A percentile compares a stretch with the other conserved stretches of the same genome.
These are phyloP conservation scores for Malachius bipustulatus DNA, from an alignment of 2,888 invertebrate genomes.

Conservation along the genomic window DNA sequence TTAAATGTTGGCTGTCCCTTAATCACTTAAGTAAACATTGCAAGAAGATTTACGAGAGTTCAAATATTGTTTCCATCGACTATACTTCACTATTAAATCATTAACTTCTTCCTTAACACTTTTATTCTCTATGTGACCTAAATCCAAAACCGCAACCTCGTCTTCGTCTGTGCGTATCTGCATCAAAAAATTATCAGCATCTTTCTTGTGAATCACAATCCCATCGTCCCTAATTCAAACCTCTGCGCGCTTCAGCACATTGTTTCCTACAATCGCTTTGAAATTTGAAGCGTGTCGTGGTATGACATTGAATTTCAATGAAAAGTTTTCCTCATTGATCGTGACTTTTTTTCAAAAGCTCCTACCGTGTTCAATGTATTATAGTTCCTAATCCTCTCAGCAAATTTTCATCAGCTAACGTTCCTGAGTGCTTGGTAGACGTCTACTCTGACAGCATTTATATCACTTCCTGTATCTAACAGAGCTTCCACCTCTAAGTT, in stretches of 20 bases:
- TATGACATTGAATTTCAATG: neutral
- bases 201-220: conserved; percentile 12
- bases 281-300: neutral
- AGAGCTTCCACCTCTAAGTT: neutral
- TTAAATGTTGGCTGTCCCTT: too few relatives aligned
- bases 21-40: too few relatives aligned
- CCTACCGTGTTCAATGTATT: neutral
- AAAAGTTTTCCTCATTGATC: neutral
- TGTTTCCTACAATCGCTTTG: neutral
- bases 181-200: conserved; percentile 16
- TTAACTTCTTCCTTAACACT: too few relatives aligned
- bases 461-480: conserved; percentile 1
- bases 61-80: too few relatives aligned
- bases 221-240: conserved; percentile 4
- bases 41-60: too few relatives aligned
- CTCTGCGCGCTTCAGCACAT: neutral
- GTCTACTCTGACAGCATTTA: neutral
- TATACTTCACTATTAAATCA: too few relatives aligned
- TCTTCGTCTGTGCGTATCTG: conserved; percentile 9
- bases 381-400: neutral
- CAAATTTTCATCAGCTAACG: too few relatives aligned
- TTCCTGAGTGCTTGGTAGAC: neutral
- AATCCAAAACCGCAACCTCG: too few relatives aligned
- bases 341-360: neutral
- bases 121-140: too few relatives aligned